phyloP scores from a whole-genome alignment of 2,888 invertebrate species.

The Sminthurinus aureus region DNA sequence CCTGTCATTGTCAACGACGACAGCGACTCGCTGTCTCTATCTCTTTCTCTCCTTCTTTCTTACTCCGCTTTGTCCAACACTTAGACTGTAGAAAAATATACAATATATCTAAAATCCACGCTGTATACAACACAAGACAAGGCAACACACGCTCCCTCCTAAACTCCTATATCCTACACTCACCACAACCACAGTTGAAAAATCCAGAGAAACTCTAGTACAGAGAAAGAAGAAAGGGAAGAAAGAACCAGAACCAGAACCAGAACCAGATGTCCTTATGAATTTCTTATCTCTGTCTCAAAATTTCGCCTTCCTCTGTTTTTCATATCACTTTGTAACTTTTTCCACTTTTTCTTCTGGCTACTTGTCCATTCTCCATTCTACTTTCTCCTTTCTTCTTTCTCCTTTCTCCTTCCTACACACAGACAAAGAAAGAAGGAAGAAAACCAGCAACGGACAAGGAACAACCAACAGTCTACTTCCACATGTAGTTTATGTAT shows the following conservation, averaged over 20 bases:
- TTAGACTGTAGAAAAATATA: too few species aligned
- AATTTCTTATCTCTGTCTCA: background rate
- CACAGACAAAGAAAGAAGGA: background rate
- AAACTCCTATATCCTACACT: too few species aligned
- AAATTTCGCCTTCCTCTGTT: too few species aligned
- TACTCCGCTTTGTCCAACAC: background rate
- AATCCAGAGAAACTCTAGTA: too few species aligned
- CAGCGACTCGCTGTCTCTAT: background rate
- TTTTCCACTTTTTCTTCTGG: background rate
- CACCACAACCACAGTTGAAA: too few species aligned
- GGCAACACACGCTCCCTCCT: too few species aligned
- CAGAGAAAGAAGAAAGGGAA: too few species aligned
- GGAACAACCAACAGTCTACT: too few species aligned
- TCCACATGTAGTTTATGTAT: too few species aligned
- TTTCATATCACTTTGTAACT: background rate
- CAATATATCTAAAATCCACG: too few species aligned
- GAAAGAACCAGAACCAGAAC: background rate
- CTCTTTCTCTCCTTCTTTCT: background rate
- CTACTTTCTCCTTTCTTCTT: background rate
- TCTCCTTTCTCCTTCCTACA: background rate
- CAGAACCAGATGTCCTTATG: background rate
- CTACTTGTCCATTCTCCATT: background rate
- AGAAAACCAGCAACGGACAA: too few species aligned
- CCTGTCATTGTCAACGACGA: constrained; percentile 1
- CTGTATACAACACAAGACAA: too few species aligned